These are phyloP conservation scores for Gonioctena quinquepunctata DNA, from an alignment of 1,140 invertebrate species.

Conservation along the genomic window DNA sequence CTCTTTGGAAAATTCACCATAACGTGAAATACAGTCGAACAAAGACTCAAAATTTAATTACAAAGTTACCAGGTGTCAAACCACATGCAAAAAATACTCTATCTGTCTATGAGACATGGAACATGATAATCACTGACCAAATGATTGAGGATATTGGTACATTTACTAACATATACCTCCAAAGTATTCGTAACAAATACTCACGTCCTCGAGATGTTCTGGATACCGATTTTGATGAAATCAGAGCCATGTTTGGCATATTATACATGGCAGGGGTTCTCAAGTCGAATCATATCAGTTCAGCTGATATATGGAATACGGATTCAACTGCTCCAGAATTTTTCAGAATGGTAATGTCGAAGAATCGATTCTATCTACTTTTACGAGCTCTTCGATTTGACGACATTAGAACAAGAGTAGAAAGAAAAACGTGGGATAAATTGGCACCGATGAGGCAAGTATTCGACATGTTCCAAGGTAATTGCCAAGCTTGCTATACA, in stretches of 20 bases:
- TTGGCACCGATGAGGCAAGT: background rate
- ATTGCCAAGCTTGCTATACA: background rate
- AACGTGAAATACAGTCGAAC: background rate
- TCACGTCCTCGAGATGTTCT: conserved; percentile 8
- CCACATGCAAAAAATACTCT: background rate
- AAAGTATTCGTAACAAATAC: conserved; percentile 11
- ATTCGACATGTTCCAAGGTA: background rate
- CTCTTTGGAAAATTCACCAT: background rate
- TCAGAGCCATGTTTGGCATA: conserved; percentile 51
- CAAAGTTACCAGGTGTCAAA: no score
- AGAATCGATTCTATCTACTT: conserved; percentile 17
- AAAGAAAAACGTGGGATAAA: conserved; percentile 50
- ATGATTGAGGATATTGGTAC: background rate
- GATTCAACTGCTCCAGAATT: conserved; percentile 56
- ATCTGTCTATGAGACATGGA: background rate
- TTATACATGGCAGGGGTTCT: conserved; percentile 58
- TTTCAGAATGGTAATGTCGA: conserved; percentile 16
- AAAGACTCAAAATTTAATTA: background rate
- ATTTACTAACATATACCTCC: background rate
- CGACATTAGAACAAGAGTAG: conserved; percentile 29
- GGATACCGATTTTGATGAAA: conserved; percentile 13
- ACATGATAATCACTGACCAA: background rate
- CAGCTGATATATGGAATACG: conserved; percentile 49
- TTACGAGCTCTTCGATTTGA: conserved; percentile 38
- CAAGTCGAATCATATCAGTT: conserved; percentile 52